Evolutionary conservation across 2,113 vertebrate species (phyloP).

Genomic region (Nicator chloris): DNA sequence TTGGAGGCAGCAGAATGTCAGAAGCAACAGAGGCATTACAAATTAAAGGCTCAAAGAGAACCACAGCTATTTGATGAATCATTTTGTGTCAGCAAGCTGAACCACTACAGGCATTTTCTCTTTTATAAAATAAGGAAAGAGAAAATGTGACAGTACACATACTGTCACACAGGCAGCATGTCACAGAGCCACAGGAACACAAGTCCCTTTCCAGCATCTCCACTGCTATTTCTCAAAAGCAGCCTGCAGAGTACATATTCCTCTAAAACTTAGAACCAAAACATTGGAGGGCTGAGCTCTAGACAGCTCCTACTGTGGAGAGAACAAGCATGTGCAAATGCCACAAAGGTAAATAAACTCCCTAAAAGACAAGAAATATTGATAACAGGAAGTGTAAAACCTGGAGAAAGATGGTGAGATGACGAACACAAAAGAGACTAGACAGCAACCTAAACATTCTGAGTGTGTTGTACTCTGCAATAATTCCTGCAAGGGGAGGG

Average conservation of each 20-base stretch:
- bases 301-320: not conserved
- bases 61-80: not conserved
- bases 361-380: not conserved
- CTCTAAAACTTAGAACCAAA: not conserved
- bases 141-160: not conserved
- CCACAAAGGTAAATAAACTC: not conserved
- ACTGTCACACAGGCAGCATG: not conserved
- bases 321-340: not conserved
- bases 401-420: not conserved
- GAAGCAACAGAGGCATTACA: conserved; percentile 3
- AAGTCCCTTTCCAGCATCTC: not conserved
- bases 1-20: not conserved
- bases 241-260: not conserved
- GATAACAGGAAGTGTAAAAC: not conserved
- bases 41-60: conserved; percentile 15
- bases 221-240: not conserved
- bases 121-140: not conserved
- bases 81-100: not conserved
- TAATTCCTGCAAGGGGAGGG: not conserved
- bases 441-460: not conserved
- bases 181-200: not conserved
- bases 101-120: not conserved
- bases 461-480: not conserved
- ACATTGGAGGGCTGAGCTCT: not conserved
- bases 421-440: not conserved